phyloP scores from a whole-genome alignment of 2,113 vertebrate species.

The Rafetus swinhoei region DNA sequence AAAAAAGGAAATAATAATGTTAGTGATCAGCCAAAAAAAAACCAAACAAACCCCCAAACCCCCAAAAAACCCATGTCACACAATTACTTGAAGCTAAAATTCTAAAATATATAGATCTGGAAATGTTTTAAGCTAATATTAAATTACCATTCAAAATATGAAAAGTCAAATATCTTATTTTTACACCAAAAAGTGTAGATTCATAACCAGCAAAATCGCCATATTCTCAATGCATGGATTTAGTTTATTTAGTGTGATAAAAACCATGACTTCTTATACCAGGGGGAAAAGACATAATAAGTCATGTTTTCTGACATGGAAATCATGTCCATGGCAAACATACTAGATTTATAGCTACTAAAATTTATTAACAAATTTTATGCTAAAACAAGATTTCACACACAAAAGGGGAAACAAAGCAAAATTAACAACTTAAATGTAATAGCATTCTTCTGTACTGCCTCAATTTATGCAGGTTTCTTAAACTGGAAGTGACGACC shows the following conservation, averaged over 20 bases:
- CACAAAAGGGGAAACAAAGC: constrained; percentile 21
- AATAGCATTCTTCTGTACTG: constrained; percentile 56
- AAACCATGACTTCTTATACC: not conserved
- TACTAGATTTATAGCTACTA: not conserved
- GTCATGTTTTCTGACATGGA: not conserved
- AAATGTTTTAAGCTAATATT: not conserved
- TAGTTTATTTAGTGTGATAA: not conserved
- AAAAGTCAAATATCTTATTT: not conserved
- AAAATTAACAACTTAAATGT: constrained; percentile 49
- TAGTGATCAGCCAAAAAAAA: not conserved
- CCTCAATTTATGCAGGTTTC: not conserved
- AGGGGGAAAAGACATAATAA: constrained; percentile 4
- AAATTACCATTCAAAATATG: not conserved
- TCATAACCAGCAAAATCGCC: not conserved
- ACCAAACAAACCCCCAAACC: too few relatives aligned
- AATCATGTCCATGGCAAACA: constrained; percentile 29
- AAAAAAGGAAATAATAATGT: not conserved
- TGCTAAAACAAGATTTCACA: constrained; percentile 11
- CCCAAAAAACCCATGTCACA: not conserved
- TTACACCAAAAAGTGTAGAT: not conserved
- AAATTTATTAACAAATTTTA: constrained; percentile 1
- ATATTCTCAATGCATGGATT: not conserved
- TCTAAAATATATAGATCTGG: too few relatives aligned
- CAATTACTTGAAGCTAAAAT: not conserved
- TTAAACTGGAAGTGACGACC: too few relatives aligned